A percentile compares a stretch with the other conserved stretches of the same genome.
Conservation (phyloP, 2,888 invertebrate species). For the Heliconius erato region DNA sequence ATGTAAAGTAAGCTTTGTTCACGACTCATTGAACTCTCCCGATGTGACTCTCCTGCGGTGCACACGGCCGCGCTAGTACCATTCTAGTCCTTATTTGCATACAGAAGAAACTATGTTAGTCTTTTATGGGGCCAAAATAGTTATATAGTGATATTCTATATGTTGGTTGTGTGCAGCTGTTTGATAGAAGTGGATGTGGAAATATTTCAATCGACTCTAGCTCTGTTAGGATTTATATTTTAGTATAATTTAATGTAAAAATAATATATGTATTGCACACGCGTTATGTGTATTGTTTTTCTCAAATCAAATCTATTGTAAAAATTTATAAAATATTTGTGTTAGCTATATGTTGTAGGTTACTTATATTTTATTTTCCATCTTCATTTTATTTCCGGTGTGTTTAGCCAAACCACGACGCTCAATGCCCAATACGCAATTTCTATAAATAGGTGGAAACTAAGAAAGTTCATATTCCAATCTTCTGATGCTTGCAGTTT, state of each 20-base stretch:
- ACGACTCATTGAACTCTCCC: slow-evolving; percentile 50
- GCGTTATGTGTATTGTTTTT: no score
- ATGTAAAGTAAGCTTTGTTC: slow-evolving; percentile 53
- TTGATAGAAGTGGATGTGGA: neutral
- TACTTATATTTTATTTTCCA: no score
- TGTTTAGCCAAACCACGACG: no score
- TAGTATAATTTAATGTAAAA: neutral
- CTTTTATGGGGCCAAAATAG: slow-evolving; percentile 13
- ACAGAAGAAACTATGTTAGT: slow-evolving; percentile 31
- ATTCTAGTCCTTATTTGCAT: slow-evolving; percentile 43
- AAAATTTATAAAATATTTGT: no score
- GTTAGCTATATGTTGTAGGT: no score
- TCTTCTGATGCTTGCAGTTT: no score
- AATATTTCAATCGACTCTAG: neutral
- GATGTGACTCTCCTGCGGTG: slow-evolving; percentile 32
- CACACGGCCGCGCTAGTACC: slow-evolving; percentile 30
- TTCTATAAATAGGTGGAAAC: no score
- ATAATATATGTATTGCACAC: neutral
- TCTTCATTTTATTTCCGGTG: no score
- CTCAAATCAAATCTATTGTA: no score
- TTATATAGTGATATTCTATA: slow-evolving; percentile 5
- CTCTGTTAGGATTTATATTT: neutral
- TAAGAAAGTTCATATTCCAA: no score
- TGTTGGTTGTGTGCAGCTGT: neutral
- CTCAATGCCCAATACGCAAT: no score